Percentiles rank a stretch among this genome's conserved stretches.
These are phyloP conservation scores for Akabosia matsudoensis DNA, from an alignment of 1,140 invertebrate genomes.

Conservation along the genomic window DNA sequence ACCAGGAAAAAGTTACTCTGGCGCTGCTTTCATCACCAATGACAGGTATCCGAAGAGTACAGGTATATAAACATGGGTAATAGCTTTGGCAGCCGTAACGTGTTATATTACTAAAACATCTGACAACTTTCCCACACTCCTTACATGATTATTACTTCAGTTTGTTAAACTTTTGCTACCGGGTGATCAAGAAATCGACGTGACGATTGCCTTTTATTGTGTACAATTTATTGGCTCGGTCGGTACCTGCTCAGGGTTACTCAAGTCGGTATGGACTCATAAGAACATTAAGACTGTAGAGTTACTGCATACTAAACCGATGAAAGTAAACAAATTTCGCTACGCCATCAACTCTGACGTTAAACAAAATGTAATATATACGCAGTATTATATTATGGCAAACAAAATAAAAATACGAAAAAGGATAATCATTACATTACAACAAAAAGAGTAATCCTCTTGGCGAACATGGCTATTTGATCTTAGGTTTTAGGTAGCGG, in stretches of 20 bases:
- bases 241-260: background rate
- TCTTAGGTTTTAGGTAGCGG: no score
- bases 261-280: background rate
- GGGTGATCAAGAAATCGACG: background rate
- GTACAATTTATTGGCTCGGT: background rate
- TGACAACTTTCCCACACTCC: slow-evolving; percentile 6
- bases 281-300: no score
- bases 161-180: background rate
- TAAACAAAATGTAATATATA: background rate
- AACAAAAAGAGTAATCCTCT: no score
- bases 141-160: slow-evolving; percentile 11
- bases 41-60: background rate
- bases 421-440: background rate
- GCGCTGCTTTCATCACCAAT: background rate
- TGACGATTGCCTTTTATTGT: slow-evolving; percentile 15
- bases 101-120: slow-evolving; percentile 18
- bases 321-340: background rate
- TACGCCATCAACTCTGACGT: background rate
- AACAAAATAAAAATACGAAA: background rate
- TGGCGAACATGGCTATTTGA: no score
- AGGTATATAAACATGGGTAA: background rate
- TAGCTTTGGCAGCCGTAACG: slow-evolving; percentile 24
- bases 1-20: background rate
- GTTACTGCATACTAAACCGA: slow-evolving; percentile 6
- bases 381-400: slow-evolving; percentile 11